Evolutionary conservation across 1,140 invertebrate species (phyloP).

Genomic region (Brachionus plicatilis): DNA sequence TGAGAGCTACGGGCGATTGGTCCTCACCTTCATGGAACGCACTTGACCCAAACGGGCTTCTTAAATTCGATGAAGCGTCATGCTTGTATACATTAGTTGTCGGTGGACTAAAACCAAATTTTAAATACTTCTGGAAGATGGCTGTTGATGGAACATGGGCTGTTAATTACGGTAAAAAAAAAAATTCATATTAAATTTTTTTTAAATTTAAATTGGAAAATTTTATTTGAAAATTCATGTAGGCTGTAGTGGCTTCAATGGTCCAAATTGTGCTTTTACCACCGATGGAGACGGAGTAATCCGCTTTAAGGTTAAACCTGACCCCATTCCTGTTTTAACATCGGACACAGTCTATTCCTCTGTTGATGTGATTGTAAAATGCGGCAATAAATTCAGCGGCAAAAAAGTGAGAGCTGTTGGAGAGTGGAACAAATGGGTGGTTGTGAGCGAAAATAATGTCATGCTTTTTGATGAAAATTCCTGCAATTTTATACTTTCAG

Average conservation of each 20-base stretch:
- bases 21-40: constrained; percentile 20
- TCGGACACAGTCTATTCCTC: not conserved
- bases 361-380: constrained; percentile 5
- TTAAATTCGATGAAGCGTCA: not conserved
- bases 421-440: constrained; percentile 27
- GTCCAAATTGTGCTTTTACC: constrained; percentile 26
- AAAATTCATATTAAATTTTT: not conserved
- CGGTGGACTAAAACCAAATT: not conserved
- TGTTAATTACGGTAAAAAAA: not conserved
- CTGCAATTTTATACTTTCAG: constrained; percentile 3
- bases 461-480: constrained; percentile 24
- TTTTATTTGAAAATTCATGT: not conserved
- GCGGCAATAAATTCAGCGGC: constrained; percentile 3
- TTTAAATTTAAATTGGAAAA: no score
- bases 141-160: constrained; percentile 15
- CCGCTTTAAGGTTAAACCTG: constrained; percentile 3
- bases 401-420: constrained; percentile 30
- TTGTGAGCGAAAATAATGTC: not conserved
- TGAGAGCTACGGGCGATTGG: constrained; percentile 28
- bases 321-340: not conserved
- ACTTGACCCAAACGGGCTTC: not conserved
- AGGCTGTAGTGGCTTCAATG: constrained; percentile 36
- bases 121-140: constrained; percentile 21
- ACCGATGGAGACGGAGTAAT: not conserved
- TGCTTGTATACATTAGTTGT: not conserved